Percentiles rank a stretch among this genome's conserved stretches.
Evolutionary conservation across 2,888 invertebrate species (phyloP).

Genomic region (Furcula furcula): DNA sequence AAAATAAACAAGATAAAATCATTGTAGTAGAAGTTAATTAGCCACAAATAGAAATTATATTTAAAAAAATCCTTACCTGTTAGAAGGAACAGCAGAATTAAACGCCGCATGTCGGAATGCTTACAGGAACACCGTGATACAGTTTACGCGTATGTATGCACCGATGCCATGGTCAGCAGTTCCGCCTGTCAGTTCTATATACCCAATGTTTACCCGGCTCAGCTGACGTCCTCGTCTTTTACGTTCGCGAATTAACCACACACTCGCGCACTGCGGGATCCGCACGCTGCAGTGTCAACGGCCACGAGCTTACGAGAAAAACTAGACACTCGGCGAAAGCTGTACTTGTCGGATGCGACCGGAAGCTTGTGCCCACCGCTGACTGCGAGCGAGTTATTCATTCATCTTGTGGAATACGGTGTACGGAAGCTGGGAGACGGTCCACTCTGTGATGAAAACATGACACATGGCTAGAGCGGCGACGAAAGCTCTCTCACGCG

Average conservation of each 20-base stretch:
- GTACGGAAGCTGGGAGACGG: conserved; percentile 53
- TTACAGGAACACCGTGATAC: conserved; percentile 35
- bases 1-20: background rate
- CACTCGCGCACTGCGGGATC: conserved; percentile 80
- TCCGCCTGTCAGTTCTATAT: conserved; percentile 41
- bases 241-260: conserved; percentile 75
- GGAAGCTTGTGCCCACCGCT: conserved; percentile 31
- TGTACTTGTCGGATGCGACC: conserved; percentile 41
- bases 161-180: conserved; percentile 60
- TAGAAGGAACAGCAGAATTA: conserved; percentile 61
- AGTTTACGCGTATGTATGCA: conserved; percentile 48
- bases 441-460: conserved; percentile 73
- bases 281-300: conserved; percentile 80
- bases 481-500: conserved; percentile 58
- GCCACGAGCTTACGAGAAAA: conserved; percentile 73
- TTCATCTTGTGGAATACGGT: conserved; percentile 50
- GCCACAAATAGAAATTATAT: background rate
- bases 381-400: conserved; percentile 44
- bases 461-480: conserved; percentile 71
- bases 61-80: conserved; percentile 58
- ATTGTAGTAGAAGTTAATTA: background rate
- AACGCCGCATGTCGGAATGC: conserved; percentile 63
- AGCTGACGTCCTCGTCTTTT: conserved; percentile 67
- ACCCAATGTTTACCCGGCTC: conserved; percentile 75
- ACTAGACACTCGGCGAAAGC: conserved; percentile 72